phyloP scores from a whole-genome alignment of 2,797 vertebrate genomes.

The Phalanger gymnotis region DNA sequence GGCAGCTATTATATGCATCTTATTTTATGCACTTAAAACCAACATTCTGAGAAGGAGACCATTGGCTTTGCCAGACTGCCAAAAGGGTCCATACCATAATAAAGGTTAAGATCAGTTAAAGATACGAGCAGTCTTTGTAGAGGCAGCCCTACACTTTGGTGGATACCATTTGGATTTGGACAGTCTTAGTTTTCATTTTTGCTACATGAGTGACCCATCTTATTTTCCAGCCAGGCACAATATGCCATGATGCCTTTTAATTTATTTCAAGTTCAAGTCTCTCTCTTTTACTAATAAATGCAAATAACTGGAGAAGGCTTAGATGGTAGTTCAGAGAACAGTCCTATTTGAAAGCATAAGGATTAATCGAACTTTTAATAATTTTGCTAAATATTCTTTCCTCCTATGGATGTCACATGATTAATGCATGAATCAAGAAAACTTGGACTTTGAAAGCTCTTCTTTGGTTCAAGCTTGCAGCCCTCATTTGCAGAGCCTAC shows the following conservation, averaged over 20 bases:
- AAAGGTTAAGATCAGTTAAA: slow-evolving; percentile 33
- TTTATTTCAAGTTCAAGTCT: not conserved
- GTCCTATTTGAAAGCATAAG: not conserved
- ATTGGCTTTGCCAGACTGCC: not conserved
- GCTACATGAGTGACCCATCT: not conserved
- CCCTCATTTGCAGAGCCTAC: not conserved
- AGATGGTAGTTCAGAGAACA: not conserved
- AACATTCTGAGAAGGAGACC: not conserved
- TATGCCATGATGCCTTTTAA: not conserved
- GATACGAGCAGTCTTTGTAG: slow-evolving; percentile 75
- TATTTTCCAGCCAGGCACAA: not conserved
- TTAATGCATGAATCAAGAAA: not conserved
- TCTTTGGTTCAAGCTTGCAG: not conserved
- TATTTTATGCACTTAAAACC: not conserved
- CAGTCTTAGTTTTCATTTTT: not conserved
- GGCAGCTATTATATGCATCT: not conserved
- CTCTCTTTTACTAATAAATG: not conserved
- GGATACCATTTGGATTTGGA: not conserved
- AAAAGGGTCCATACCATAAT: not conserved
- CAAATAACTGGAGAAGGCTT: not conserved
- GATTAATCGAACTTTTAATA: not conserved
- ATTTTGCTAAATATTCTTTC: not conserved
- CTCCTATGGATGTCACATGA: not conserved
- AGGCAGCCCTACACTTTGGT: slow-evolving; percentile 54
- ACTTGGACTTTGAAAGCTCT: not conserved